These are phyloP conservation scores for Speoplatyrhinus poulsoni DNA, from an alignment of 2,113 vertebrate species.

Conservation along the genomic window DNA sequence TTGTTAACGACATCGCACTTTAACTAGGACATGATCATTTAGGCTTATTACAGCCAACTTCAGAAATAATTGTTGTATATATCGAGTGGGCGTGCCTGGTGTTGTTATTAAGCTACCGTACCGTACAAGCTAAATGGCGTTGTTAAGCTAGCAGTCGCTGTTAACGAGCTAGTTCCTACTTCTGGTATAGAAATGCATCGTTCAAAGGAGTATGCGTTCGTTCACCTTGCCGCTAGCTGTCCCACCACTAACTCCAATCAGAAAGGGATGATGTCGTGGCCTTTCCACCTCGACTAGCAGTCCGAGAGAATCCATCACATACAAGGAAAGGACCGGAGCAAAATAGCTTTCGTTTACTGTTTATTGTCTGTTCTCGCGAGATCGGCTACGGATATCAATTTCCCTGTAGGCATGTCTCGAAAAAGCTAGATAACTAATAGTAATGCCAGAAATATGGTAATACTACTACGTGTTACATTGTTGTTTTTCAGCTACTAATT, in stretches of 20 bases:
- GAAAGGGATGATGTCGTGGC: slow-evolving; percentile 82
- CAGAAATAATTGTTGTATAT: no score
- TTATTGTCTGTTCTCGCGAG: slow-evolving; percentile 43
- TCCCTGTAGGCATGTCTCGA: neutral
- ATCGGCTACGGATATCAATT: neutral
- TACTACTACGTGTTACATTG: no score
- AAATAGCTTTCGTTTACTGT: neutral
- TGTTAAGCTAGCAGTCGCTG: slow-evolving; percentile 17
- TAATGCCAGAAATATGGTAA: no score
- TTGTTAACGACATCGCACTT: no score
- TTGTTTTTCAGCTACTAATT: no score
- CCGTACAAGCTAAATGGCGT: slow-evolving; percentile 9
- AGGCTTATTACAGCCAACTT: no score
- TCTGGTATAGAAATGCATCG: neutral
- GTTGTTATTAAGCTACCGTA: slow-evolving; percentile 26
- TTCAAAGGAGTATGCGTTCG: neutral
- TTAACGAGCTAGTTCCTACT: slow-evolving; percentile 8
- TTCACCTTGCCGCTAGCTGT: slow-evolving; percentile 92
- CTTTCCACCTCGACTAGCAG: slow-evolving; percentile 72
- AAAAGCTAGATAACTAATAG: no score
- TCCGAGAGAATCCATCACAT: slow-evolving; percentile 74
- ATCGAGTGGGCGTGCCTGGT: slow-evolving; percentile 28
- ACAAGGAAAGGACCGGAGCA: neutral
- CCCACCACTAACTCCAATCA: slow-evolving; percentile 93
- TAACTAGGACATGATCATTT: no score